phyloP scores from a whole-genome alignment of 2,797 vertebrate genomes.

The Macroramphosus scolopax region DNA sequence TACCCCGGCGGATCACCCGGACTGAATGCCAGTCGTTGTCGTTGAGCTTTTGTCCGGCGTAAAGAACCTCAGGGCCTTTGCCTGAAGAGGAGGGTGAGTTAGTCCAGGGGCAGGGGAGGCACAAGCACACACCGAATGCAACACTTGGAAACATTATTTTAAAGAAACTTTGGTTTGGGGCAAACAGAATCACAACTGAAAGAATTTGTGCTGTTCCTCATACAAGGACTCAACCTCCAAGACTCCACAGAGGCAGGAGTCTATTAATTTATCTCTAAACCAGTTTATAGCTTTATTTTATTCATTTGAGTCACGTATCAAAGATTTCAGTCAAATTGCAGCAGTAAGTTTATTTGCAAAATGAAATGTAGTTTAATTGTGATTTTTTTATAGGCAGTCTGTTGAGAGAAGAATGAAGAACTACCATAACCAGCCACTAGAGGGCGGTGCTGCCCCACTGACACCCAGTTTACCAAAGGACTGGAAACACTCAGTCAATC shows the following conservation, averaged over 20 bases:
- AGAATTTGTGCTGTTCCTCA: constrained; percentile 51
- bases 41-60: constrained; percentile 96
- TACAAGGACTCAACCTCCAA: constrained; percentile 40
- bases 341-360: no score
- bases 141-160: no score
- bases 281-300: no score
- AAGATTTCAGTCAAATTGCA: no score
- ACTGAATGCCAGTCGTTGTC: constrained; percentile 98
- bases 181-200: no score
- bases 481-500: not conserved
- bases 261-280: no score
- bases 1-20: constrained; percentile 90
- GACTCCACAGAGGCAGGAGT: no score
- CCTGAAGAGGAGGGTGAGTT: constrained; percentile 82
- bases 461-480: not conserved
- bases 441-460: constrained; percentile 33
- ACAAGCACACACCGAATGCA: constrained; percentile 38
- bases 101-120: constrained; percentile 56
- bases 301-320: no score
- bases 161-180: no score
- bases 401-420: not conserved
- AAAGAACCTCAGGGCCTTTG: constrained; percentile 96
- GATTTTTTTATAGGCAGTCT: no score
- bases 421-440: constrained; percentile 41
- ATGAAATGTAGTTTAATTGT: no score